Evolutionary conservation across 2,888 invertebrate species (phyloP).

Genomic region (Agrilus mali): DNA sequence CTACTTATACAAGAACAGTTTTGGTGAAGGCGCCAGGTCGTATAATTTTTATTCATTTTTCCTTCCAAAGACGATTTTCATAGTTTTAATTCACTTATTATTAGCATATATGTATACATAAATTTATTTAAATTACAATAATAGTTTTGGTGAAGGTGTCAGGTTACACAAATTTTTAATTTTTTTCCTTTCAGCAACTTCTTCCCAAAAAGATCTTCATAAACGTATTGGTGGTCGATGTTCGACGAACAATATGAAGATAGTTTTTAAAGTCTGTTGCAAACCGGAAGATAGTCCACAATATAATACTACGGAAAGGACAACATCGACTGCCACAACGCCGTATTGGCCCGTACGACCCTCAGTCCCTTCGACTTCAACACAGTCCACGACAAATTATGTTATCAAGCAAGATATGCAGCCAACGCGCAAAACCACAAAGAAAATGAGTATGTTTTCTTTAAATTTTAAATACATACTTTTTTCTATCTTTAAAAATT

Average conservation of each 20-base stretch:
- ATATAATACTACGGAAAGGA: conserved; percentile 27
- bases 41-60: too few species aligned
- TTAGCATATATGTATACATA: too few species aligned
- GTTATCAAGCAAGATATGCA: conserved; percentile 27
- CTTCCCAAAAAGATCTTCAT: conserved; percentile 78
- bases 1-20: too few species aligned
- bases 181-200: conserved; percentile 54
- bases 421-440: conserved; percentile 47
- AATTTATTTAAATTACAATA: too few species aligned
- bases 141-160: too few species aligned
- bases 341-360: conserved; percentile 36
- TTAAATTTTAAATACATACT: neutral
- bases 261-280: conserved; percentile 89
- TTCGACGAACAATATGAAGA: conserved; percentile 83
- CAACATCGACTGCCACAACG: conserved; percentile 28
- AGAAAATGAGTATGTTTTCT: conserved; percentile 40
- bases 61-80: too few species aligned
- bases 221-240: conserved; percentile 83
- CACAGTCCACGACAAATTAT: conserved; percentile 41
- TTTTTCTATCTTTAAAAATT: too few species aligned
- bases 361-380: conserved; percentile 42
- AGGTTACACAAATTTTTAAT: conserved; percentile 4
- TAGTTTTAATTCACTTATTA: too few species aligned
- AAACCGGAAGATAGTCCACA: conserved; percentile 52
- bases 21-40: too few species aligned